Evolutionary conservation across 2,113 vertebrate species (phyloP).

Genomic region (Cavia porcellus): DNA sequence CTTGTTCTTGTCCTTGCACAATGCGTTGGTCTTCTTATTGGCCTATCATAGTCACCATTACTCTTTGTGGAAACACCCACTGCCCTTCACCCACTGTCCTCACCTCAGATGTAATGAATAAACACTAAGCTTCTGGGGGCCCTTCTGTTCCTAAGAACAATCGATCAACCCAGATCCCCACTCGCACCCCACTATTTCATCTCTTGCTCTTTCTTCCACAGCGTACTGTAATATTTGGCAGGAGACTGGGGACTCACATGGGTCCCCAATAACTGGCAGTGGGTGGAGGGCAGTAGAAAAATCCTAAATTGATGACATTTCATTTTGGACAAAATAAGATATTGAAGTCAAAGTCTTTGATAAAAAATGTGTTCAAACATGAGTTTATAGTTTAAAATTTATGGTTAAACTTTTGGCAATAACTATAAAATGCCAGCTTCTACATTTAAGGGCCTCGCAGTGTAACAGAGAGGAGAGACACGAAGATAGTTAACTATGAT

Average conservation of each 20-base stretch:
- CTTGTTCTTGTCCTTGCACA: background rate
- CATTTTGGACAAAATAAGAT: background rate
- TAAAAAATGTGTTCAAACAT: background rate
- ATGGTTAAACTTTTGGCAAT: slow-evolving; percentile 15
- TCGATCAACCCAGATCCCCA: background rate
- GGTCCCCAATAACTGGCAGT: background rate
- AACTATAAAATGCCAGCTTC: slow-evolving; percentile 28
- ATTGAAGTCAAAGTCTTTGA: slow-evolving; percentile 41
- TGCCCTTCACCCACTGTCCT: background rate
- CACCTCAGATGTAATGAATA: background rate
- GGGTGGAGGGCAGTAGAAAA: accelerated
- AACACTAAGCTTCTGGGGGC: background rate
- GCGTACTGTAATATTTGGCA: background rate
- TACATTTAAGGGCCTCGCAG: background rate
- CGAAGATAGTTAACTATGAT: slow-evolving; percentile 6
- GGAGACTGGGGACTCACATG: background rate
- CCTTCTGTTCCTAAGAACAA: background rate
- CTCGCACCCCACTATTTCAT: background rate
- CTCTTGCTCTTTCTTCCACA: background rate
- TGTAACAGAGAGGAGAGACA: slow-evolving; percentile 2
- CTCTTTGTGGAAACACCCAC: background rate
- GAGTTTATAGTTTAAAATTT: slow-evolving; percentile 25
- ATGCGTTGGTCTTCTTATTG: background rate
- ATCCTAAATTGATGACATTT: background rate
- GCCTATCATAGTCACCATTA: background rate